Evolutionary conservation across 2,888 invertebrate species (phyloP).

Genomic region (Trachelus iudaicus): DNA sequence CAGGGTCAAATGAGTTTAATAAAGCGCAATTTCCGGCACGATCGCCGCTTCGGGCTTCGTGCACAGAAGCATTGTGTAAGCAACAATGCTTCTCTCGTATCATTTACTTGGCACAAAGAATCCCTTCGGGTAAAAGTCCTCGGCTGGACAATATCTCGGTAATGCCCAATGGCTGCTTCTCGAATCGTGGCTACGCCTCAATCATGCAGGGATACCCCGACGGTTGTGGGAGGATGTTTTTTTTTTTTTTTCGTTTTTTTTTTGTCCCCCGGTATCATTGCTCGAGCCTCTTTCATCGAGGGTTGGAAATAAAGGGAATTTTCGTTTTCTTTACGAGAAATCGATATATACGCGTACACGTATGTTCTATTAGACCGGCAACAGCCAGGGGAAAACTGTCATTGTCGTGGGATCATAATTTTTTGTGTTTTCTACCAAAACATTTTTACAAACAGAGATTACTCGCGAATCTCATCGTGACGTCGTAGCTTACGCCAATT

Average conservation of each 20-base stretch:
- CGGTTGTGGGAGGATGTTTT: not conserved
- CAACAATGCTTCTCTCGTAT: slow-evolving; percentile 27
- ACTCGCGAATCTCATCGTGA: too few species aligned
- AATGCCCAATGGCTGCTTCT: slow-evolving; percentile 21
- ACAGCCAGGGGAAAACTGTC: too few species aligned
- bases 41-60: slow-evolving; percentile 20
- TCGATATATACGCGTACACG: too few species aligned
- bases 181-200: slow-evolving; percentile 15
- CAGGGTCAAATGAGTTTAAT: slow-evolving; percentile 30
- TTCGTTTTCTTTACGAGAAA: too few species aligned
- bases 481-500: too few species aligned
- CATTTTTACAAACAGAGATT: too few species aligned
- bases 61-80: slow-evolving; percentile 24
- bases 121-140: slow-evolving; percentile 7
- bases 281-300: too few species aligned
- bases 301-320: too few species aligned
- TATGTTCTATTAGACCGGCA: too few species aligned
- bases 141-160: slow-evolving; percentile 13
- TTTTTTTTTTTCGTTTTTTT: not conserved
- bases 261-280: not conserved
- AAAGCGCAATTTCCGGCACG: slow-evolving; percentile 33
- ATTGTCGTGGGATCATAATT: too few species aligned
- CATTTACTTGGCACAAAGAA: slow-evolving; percentile 27
- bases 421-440: too few species aligned
- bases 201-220: slow-evolving; percentile 3